Base-by-base conservation (phyloP, 2,888 invertebrate species). In the Helobdella robusta region DNA sequence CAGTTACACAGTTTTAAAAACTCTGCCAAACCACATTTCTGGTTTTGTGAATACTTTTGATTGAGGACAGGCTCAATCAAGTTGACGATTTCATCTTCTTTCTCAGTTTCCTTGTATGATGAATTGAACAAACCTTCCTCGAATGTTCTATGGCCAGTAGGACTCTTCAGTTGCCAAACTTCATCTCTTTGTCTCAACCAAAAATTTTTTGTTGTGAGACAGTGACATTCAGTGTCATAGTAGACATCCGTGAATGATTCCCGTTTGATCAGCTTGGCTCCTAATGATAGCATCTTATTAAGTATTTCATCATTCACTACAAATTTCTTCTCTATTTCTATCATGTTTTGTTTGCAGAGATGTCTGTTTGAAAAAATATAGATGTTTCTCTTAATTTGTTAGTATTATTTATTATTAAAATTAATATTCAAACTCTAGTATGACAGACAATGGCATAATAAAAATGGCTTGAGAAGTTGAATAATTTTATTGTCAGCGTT, bases 311-410 rank as follows among this genome's bases (percentile, higher is more conserved):
- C 34, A 25, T 62, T 50, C 32, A 62, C 62, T 5, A n/a, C 35
- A 35, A 62, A 62, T 32, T 62, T 62, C 11, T 46, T 36, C n/a
- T 62, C 62, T 15, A 62, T 50, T 50, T 62, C 62, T 18, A 62
- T 62, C 62, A 62, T 62, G 18, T 56, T 56, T n/a, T 56, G 28
- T 48, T 25, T 48, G 48, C 25, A 48, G 11, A 18, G n/a, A n/a
- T n/a, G n/a, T n/a, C n/a, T n/a, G n/a, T n/a, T n/a, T n/a, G n/a
- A n/a, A n/a, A n/a, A n/a, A n/a, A n/a, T n/a, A n/a, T n/a, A n/a
- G n/a, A n/a, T n/a, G n/a, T n/a, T n/a, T n/a, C n/a, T n/a, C n/a
- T n/a, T n/a, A n/a, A n/a, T n/a, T n/a, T n/a, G n/a, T n/a, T n/a
- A n/a, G n/a, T n/a, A n/a, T n/a, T n/a, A n/a, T n/a, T n/a, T n/a